A percentile compares a stretch with the other conserved stretches of the same genome.
Conservation (phyloP, 2,797 vertebrate species). For the Lophotriccus pileatus region DNA sequence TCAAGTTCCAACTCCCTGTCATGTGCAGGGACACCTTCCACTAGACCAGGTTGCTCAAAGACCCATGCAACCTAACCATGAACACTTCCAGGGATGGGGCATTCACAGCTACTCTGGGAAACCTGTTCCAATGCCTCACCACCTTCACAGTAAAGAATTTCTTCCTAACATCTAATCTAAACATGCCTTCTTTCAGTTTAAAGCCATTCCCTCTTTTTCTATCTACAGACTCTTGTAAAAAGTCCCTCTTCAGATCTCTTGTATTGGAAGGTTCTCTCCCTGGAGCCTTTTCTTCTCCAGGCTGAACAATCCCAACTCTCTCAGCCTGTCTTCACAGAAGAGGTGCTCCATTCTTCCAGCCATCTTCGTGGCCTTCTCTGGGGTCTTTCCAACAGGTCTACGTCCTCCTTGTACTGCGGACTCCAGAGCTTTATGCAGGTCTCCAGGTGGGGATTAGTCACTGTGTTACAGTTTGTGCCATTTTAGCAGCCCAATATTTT, state of each 20-base stretch:
- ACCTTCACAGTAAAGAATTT: not conserved
- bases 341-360: not conserved
- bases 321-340: not conserved
- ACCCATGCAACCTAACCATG: not conserved
- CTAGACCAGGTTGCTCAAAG: not conserved
- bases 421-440: not conserved
- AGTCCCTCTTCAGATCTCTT: not conserved
- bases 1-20: not conserved
- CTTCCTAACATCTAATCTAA: not conserved
- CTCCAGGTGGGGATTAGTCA: not conserved
- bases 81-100: not conserved
- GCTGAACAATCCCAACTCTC: not conserved
- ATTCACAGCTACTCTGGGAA: not conserved
- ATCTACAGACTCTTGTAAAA: not conserved
- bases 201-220: not conserved
- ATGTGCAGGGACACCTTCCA: accelerated
- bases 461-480: not conserved
- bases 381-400: not conserved
- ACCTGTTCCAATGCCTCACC: not conserved
- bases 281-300: not conserved
- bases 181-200: not conserved
- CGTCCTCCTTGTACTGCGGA: not conserved
- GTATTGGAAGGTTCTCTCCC: not conserved
- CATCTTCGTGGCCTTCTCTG: not conserved
- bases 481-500: not conserved